phyloP scores from a whole-genome alignment of 2,888 invertebrate species.

The Morpho helenor region DNA sequence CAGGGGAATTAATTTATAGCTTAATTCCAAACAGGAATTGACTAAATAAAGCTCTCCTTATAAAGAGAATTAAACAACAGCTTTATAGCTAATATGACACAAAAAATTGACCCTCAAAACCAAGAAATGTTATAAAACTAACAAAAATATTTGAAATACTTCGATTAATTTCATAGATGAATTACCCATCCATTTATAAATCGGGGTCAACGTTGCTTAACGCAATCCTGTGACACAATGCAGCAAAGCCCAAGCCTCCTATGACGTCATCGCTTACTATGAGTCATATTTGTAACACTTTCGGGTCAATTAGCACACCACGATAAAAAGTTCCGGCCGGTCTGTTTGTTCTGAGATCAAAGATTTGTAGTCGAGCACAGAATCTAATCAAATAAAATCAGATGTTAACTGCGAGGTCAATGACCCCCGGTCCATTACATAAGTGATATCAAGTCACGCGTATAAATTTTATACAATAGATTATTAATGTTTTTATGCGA shows the following conservation, averaged over 20 bases:
- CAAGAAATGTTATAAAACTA: too few species aligned
- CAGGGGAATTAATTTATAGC: too few species aligned
- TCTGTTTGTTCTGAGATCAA: constrained; percentile 29
- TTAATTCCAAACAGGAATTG: too few species aligned
- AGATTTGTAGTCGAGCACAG: constrained; percentile 24
- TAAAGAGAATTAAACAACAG: too few species aligned
- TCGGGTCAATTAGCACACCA: constrained; percentile 29
- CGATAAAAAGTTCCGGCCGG: constrained; percentile 27
- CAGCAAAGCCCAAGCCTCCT: background rate
- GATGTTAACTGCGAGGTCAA: constrained; percentile 25
- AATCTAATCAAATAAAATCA: constrained; percentile 29
- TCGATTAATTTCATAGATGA: too few species aligned
- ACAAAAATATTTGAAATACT: too few species aligned
- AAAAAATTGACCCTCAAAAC: too few species aligned
- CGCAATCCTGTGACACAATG: background rate
- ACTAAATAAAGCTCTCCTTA: too few species aligned
- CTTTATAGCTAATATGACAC: too few species aligned
- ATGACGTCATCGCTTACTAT: constrained; percentile 26
- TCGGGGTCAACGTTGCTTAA: background rate
- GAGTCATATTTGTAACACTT: constrained; percentile 30
- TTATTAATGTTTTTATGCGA: constrained; percentile 30
- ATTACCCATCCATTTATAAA: background rate
- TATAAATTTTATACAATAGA: constrained; percentile 31
- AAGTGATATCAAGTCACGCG: constrained; percentile 33
- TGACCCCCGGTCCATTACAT: constrained; percentile 25